A percentile compares a stretch with the other conserved stretches of the same genome.
Conservation (phyloP, 2,888 invertebrate genomes). For the Drepanosiphum platanoidis region DNA sequence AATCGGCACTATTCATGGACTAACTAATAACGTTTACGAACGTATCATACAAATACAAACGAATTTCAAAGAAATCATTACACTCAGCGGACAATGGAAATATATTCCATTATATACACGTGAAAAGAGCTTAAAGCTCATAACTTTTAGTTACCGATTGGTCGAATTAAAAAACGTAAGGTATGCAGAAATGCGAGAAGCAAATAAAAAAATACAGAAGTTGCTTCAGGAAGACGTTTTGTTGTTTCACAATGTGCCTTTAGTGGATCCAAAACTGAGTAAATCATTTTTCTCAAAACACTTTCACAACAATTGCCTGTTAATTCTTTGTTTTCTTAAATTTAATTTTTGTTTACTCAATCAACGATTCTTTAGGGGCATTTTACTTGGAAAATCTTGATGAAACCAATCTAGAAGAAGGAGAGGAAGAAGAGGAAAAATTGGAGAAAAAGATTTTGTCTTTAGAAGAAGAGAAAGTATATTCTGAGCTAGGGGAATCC, state of each 20-base stretch:
- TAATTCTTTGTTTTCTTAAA: neutral
- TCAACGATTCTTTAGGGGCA: neutral
- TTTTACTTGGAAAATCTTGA: neutral
- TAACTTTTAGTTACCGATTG: slow-evolving; percentile 6
- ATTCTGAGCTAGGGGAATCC: slow-evolving; percentile 66
- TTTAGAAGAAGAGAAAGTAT: slow-evolving; percentile 45
- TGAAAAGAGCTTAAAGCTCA: slow-evolving; percentile 24
- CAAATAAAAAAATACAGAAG: slow-evolving; percentile 72
- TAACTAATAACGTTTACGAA: slow-evolving; percentile 26
- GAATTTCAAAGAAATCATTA: slow-evolving; percentile 15
- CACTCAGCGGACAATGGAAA: slow-evolving; percentile 24
- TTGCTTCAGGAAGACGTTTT: slow-evolving; percentile 76
- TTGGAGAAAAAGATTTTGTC: slow-evolving; percentile 48
- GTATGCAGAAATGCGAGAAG: slow-evolving; percentile 69
- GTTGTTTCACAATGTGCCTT: slow-evolving; percentile 75
- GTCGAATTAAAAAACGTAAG: slow-evolving; percentile 65
- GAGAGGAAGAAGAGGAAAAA: slow-evolving; percentile 62
- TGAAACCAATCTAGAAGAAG: slow-evolving; percentile 47
- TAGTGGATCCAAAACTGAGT: slow-evolving; percentile 62
- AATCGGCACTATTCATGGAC: slow-evolving; percentile 25
- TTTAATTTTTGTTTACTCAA: neutral
- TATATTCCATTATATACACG: slow-evolving; percentile 32
- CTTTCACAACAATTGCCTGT: neutral
- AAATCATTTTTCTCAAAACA: neutral
- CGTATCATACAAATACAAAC: slow-evolving; percentile 29